Base-by-base conservation (phyloP, 2,113 vertebrate species). In the Martes martes region DNA sequence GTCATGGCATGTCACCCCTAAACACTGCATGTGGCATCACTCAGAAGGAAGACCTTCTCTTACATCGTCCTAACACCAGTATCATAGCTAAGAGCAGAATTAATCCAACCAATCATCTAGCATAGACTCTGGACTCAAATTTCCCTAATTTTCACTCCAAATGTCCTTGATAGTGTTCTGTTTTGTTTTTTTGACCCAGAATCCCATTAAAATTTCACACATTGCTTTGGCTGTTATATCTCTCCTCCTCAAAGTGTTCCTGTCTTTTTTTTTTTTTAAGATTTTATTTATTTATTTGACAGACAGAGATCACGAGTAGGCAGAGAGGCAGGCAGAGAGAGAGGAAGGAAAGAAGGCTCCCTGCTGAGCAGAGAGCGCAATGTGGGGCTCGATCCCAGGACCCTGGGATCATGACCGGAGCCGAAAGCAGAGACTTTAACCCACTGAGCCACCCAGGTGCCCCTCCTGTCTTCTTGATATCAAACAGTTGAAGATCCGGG, bases 61-160 rank as follows among this genome's bases (percentile, higher is more conserved):
- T n/a, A 3, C 1, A 2, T 18, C 18, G 7, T 14, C 19, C 18
- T 8, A 23, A 16, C 9, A 11, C 33, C n/a, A 39, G 28, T 10
- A 18, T 16, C 65, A 45, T 6, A 21, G 45, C 2, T 19, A 73
- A 82, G 78, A 92, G 31, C 61, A 55, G 24, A 11, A 19, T 16
- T 69, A 45, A 79, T 39, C 78, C 76, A 55, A 59, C n/a, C 31
- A 21, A 16, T 31, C 24, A 61, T 18, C 45, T 45, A 19, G 11
- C 42, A 10, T 36, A 21, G 19, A 33, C 3, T 61, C 42, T 93
- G 76, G 24, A 57, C 45, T 91, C 78, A 8, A 3, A 78, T 59
- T 67, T 61, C 69, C 23, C 65, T 33, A 23, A 39, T 28, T 80
- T 39, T 42, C 55, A 19, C 63, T 24, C 31, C 73, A 39, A 59